These are phyloP conservation scores for Cololabis saira DNA, from an alignment of 2,113 vertebrate species.

Conservation along the genomic window DNA sequence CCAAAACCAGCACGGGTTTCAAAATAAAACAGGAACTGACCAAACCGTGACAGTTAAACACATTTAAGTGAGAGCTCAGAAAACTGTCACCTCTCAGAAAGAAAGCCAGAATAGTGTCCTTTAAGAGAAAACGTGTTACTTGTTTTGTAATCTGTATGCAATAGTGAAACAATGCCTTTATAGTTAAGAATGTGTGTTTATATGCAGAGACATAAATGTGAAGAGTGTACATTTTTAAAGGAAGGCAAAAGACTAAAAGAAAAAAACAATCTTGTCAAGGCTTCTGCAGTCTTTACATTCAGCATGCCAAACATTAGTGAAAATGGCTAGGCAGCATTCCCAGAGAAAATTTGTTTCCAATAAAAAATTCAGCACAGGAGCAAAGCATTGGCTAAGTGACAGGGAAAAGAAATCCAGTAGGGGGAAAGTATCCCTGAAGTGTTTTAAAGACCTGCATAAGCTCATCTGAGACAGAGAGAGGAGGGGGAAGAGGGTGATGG, in stretches of 20 bases:
- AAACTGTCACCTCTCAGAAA: too few species aligned
- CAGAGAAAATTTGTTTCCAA: conserved; percentile 56
- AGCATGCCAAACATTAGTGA: conserved; percentile 23
- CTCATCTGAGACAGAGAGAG: conserved; percentile 44
- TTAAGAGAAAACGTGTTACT: too few species aligned
- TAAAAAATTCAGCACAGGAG: conserved; percentile 62
- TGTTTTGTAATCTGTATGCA: neutral
- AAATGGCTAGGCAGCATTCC: conserved; percentile 45
- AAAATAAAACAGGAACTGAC: too few species aligned
- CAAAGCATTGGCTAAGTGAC: conserved; percentile 70
- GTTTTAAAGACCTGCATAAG: conserved; percentile 68
- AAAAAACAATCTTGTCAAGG: neutral
- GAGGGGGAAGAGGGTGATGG: neutral
- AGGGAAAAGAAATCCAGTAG: conserved; percentile 43
- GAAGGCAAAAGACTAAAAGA: neutral
- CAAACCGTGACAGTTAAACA: too few species aligned
- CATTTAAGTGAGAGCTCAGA: too few species aligned
- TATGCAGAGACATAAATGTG: neutral
- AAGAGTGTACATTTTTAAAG: neutral
- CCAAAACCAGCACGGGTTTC: too few species aligned
- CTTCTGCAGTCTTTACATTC: conserved; percentile 2
- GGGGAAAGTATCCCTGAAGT: conserved; percentile 61
- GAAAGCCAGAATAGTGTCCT: too few species aligned
- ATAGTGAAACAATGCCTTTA: neutral
- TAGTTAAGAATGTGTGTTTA: neutral